Percentiles rank a stretch among this genome's conserved stretches.
phyloP scores from a whole-genome alignment of 2,797 vertebrate species.

The Coendou prehensilis region DNA sequence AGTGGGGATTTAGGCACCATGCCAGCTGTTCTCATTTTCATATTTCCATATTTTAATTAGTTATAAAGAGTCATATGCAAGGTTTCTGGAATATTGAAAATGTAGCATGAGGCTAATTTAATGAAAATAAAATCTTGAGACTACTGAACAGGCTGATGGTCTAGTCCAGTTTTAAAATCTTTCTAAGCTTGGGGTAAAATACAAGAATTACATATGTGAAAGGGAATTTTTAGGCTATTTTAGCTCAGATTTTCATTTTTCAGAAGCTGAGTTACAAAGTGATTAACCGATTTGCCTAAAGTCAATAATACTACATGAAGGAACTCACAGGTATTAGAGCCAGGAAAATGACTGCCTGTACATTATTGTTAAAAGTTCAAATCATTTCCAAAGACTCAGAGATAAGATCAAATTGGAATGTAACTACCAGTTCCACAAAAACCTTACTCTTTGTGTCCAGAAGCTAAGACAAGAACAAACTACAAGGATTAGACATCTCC shows the following conservation, averaged over 20 bases:
- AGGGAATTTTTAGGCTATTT: neutral
- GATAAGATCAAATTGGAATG: neutral
- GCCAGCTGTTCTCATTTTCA: slow-evolving; percentile 22
- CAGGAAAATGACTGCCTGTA: neutral
- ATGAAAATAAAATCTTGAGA: neutral
- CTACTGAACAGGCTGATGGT: neutral
- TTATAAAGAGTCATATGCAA: slow-evolving; percentile 9
- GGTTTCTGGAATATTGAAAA: neutral
- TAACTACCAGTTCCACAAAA: neutral
- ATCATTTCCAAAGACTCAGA: neutral
- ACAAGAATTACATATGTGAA: neutral
- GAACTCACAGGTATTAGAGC: neutral
- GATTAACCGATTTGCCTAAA: neutral
- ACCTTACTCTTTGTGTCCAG: neutral
- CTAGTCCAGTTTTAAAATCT: neutral
- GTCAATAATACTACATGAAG: slow-evolving; percentile 1
- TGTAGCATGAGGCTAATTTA: neutral
- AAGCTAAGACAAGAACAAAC: slow-evolving; percentile 3
- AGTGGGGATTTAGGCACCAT: neutral
- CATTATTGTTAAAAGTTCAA: neutral
- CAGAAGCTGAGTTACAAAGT: neutral
- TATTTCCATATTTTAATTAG: slow-evolving; percentile 44
- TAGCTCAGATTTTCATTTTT: neutral
- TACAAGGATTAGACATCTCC: neutral
- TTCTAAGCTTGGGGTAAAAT: neutral